Conservation (phyloP, 2,113 vertebrate species). For the Ursus arctos region DNA sequence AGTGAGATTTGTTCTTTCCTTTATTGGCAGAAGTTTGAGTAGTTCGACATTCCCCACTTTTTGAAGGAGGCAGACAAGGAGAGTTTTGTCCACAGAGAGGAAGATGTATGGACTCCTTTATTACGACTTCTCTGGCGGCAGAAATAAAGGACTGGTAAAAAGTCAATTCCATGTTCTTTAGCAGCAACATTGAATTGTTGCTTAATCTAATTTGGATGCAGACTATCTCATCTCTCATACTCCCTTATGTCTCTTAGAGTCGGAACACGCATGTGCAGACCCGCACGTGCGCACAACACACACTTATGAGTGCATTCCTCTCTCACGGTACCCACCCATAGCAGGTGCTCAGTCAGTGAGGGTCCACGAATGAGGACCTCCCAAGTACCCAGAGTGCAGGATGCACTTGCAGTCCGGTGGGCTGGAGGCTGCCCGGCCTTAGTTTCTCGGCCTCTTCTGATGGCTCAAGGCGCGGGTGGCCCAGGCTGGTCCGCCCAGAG, state of each 20-base stretch:
- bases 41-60: neutral
- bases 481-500: no score
- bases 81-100: neutral
- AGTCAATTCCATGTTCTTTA: neutral
- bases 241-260: neutral
- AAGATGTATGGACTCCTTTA: neutral
- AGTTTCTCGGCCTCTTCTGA: neutral
- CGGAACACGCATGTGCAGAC: neutral
- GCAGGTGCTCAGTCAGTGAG: neutral
- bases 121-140: neutral
- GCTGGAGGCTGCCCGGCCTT: neutral
- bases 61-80: neutral
- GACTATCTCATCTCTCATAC: neutral
- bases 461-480: accelerated
- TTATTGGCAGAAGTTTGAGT: neutral
- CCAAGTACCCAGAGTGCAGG: accelerated
- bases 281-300: neutral
- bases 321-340: no score
- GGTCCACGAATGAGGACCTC: accelerated
- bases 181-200: neutral
- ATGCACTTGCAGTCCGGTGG: neutral
- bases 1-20: neutral
- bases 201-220: neutral
- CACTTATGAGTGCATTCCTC: neutral
- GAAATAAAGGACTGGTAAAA: neutral